Conservation (phyloP, 1,140 invertebrate species). For the Drosophila truncata region DNA sequence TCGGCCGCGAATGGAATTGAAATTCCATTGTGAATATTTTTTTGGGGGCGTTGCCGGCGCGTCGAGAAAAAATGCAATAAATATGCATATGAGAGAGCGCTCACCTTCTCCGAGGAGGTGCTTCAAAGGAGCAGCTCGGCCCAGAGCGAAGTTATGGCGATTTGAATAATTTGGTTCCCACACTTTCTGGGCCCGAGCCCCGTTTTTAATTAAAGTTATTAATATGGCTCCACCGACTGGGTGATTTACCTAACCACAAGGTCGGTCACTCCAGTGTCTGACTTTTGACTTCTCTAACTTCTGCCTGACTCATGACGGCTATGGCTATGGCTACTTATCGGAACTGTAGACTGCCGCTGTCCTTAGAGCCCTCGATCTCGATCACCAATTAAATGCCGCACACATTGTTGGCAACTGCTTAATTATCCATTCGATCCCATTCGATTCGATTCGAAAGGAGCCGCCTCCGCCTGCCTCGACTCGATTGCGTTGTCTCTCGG, state of each 20-base stretch:
- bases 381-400: slow-evolving; percentile 79
- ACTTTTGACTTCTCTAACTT: slow-evolving; percentile 27
- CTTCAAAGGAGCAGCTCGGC: slow-evolving; percentile 31
- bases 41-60: slow-evolving; percentile 84
- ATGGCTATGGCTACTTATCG: slow-evolving; percentile 21
- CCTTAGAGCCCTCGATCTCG: slow-evolving; percentile 45
- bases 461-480: slow-evolving; percentile 45
- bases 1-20: slow-evolving; percentile 78
- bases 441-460: slow-evolving; percentile 51
- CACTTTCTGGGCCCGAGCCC: slow-evolving; percentile 47
- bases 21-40: slow-evolving; percentile 80
- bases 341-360: slow-evolving; percentile 41
- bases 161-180: slow-evolving; percentile 85
- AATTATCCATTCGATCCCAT: slow-evolving; percentile 70
- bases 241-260: slow-evolving; percentile 66
- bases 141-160: slow-evolving; percentile 63
- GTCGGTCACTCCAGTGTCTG: slow-evolving; percentile 6
- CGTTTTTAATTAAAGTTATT: slow-evolving; percentile 84
- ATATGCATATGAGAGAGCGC: slow-evolving; percentile 83
- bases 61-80: slow-evolving; percentile 84
- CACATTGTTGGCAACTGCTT: slow-evolving; percentile 80
- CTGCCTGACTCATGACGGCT: slow-evolving; percentile 13
- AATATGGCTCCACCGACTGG: slow-evolving; percentile 64
- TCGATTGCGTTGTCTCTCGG: slow-evolving; percentile 65
- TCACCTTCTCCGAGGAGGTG: slow-evolving; percentile 20